phyloP scores from a whole-genome alignment of 2,888 invertebrate species.

The Volucella inflata region DNA sequence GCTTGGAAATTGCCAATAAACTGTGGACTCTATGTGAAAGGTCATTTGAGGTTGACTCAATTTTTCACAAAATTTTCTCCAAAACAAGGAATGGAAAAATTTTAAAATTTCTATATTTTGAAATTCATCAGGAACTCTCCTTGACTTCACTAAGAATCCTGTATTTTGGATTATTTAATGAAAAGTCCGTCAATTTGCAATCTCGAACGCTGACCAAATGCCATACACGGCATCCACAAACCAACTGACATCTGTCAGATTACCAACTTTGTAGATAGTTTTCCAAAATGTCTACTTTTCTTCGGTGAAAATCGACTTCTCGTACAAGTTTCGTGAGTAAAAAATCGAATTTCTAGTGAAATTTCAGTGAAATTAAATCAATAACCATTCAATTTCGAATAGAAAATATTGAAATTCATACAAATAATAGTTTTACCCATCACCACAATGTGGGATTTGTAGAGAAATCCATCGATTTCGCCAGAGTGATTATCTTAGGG shows the following conservation, averaged over 20 bases:
- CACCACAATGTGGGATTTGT: slow-evolving; percentile 41
- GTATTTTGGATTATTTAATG: neutral
- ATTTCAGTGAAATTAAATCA: slow-evolving; percentile 27
- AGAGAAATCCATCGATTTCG: slow-evolving; percentile 3
- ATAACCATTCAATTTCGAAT: slow-evolving; percentile 9
- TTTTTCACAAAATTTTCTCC: too few relatives aligned
- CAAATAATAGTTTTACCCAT: neutral
- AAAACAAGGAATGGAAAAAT: too few relatives aligned
- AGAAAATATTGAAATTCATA: neutral
- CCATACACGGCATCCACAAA: slow-evolving; percentile 29
- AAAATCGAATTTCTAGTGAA: neutral
- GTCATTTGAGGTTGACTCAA: neutral
- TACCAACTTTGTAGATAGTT: slow-evolving; percentile 4
- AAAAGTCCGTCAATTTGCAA: neutral
- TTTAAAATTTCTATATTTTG: too few relatives aligned
- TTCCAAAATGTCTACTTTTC: slow-evolving; percentile 71
- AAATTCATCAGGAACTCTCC: too few relatives aligned
- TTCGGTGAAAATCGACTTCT: slow-evolving; percentile 25
- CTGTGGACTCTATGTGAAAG: slow-evolving; percentile 31
- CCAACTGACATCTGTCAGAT: slow-evolving; percentile 59
- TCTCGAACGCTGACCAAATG: slow-evolving; percentile 7
- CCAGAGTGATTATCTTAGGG: slow-evolving; percentile 25
- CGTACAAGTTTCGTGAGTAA: slow-evolving; percentile 25
- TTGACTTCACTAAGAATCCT: neutral
- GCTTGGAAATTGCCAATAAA: neutral